These are phyloP conservation scores for Dryadula phaetusa DNA, from an alignment of 2,888 invertebrate species.

Conservation along the genomic window DNA sequence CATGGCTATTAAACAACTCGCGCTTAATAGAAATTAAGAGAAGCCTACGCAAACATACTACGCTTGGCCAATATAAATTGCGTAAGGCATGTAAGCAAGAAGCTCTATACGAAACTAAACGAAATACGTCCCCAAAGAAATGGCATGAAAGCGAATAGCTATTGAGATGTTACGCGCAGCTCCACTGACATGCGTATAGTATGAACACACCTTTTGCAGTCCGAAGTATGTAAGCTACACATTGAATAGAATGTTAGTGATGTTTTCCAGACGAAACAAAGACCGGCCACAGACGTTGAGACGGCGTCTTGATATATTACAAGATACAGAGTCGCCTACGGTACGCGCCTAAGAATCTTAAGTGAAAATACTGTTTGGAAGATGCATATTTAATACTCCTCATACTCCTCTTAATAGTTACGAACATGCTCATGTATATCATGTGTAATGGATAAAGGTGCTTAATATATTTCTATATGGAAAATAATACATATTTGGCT, in stretches of 20 bases:
- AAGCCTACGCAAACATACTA: slow-evolving; percentile 35
- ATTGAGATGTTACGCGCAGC: slow-evolving; percentile 75
- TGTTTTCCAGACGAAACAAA: slow-evolving; percentile 57
- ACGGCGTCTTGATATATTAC: slow-evolving; percentile 52
- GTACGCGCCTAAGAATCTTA: slow-evolving; percentile 48
- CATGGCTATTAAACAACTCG: slow-evolving; percentile 26
- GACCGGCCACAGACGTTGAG: slow-evolving; percentile 52
- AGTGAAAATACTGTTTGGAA: slow-evolving; percentile 46
- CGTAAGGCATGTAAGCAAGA: slow-evolving; percentile 45
- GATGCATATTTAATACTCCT: slow-evolving; percentile 22
- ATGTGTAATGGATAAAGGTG: neutral
- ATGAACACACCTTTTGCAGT: slow-evolving; percentile 58
- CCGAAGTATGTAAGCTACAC: slow-evolving; percentile 54
- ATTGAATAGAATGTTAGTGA: slow-evolving; percentile 70
- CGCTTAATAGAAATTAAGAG: slow-evolving; percentile 32
- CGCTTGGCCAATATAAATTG: slow-evolving; percentile 42
- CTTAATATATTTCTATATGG: neutral
- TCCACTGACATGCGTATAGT: slow-evolving; percentile 66
- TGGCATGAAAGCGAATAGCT: slow-evolving; percentile 58
- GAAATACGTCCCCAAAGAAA: slow-evolving; percentile 59
- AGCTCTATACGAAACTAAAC: slow-evolving; percentile 45
- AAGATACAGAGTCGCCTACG: slow-evolving; percentile 38
- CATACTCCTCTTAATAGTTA: neutral
- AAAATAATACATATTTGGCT: neutral
- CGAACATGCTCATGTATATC: neutral